phyloP scores from a whole-genome alignment of 2,113 vertebrate species.

The Tylochromis polylepis region DNA sequence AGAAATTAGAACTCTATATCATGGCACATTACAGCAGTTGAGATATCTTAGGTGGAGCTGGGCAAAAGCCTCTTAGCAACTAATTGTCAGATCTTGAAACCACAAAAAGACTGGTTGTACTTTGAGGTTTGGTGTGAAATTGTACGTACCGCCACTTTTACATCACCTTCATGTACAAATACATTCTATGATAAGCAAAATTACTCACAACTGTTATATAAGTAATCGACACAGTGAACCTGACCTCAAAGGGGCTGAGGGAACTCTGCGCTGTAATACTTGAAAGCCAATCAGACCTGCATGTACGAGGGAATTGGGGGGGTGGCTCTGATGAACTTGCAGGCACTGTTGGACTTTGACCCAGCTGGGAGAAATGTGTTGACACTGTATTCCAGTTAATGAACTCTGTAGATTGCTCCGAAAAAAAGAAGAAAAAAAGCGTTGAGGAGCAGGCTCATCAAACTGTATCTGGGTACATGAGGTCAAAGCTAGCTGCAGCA shows the following conservation, averaged over 20 bases:
- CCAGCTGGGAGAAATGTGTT: slow-evolving; percentile 19
- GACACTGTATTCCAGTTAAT: slow-evolving; percentile 27
- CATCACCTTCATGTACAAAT: slow-evolving; percentile 38
- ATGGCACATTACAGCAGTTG: slow-evolving; percentile 6
- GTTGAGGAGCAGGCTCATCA: slow-evolving; percentile 10
- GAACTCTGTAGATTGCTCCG: slow-evolving; percentile 4
- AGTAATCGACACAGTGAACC: slow-evolving; percentile 30
- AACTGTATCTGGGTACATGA: slow-evolving; percentile 31
- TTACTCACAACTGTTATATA: slow-evolving; percentile 32
- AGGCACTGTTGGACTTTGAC: slow-evolving; percentile 20
- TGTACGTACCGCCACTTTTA: slow-evolving; percentile 18
- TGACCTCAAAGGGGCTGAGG: not conserved
- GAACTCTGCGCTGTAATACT: not conserved
- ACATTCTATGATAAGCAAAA: slow-evolving; percentile 38
- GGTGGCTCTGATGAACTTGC: not conserved
- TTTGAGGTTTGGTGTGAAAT: slow-evolving; percentile 3
- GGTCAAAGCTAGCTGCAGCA: slow-evolving; percentile 53
- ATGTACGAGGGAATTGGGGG: not conserved
- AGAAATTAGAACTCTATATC: not conserved
- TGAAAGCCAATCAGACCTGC: slow-evolving; percentile 23
- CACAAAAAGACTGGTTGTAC: not conserved
- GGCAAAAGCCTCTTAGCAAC: slow-evolving; percentile 25
- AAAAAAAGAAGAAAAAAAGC: not conserved
- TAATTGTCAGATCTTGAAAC: slow-evolving; percentile 5
- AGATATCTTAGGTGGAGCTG: slow-evolving; percentile 11